Percentiles rank a stretch among this genome's conserved stretches.
These are phyloP conservation scores for Mus minutoides DNA, from an alignment of 2,797 vertebrate genomes.

Conservation along the genomic window DNA sequence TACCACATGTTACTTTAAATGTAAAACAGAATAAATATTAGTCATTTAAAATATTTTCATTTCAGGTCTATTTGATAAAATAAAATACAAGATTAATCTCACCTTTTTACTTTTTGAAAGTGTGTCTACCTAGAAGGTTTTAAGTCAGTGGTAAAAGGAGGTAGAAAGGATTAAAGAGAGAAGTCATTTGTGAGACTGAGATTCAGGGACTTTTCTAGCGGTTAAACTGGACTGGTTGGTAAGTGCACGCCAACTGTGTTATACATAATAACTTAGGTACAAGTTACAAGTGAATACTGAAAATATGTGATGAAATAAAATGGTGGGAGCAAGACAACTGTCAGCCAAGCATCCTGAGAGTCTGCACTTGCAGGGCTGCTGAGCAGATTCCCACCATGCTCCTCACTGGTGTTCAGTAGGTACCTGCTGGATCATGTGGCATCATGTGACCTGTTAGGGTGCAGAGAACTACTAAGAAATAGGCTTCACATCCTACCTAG, in stretches of 20 bases:
- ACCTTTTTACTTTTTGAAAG: constrained; percentile 12
- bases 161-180: neutral
- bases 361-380: neutral
- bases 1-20: neutral
- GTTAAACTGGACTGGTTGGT: neutral
- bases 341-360: neutral
- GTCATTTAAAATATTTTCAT: constrained; percentile 37
- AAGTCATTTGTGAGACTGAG: neutral
- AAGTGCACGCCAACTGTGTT: neutral
- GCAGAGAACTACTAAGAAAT: constrained; percentile 2
- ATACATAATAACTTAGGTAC: neutral
- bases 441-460: neutral
- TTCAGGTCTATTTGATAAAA: neutral
- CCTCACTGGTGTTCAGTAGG: neutral
- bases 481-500: neutral
- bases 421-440: neutral
- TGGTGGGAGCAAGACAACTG: neutral
- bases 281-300: neutral
- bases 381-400: neutral
- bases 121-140: neutral
- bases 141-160: neutral
- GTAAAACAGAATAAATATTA: neutral
- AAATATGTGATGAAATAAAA: constrained; percentile 21
- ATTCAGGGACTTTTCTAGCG: neutral
- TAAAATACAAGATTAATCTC: neutral